phyloP scores from a whole-genome alignment of 2,797 vertebrate genomes.

The Oryzias dopingdopingensis region DNA sequence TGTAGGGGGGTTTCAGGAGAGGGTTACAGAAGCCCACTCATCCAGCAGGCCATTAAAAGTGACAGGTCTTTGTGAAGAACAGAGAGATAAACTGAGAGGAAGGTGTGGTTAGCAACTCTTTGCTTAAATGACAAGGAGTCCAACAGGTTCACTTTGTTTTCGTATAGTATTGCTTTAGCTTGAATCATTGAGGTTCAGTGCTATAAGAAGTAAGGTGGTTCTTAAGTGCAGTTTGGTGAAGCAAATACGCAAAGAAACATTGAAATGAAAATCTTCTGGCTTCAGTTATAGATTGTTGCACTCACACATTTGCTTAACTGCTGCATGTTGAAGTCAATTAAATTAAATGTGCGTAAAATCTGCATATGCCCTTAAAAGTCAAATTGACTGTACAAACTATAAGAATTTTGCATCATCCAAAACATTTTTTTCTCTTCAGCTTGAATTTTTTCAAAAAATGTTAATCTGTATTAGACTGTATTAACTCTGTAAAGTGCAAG shows the following conservation, averaged over 20 bases:
- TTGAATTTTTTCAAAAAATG: too few relatives aligned
- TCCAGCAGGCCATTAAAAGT: slow-evolving; percentile 81
- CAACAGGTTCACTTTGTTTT: slow-evolving; percentile 72
- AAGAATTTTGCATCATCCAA: too few relatives aligned
- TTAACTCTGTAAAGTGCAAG: too few relatives aligned
- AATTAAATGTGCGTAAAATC: too few relatives aligned
- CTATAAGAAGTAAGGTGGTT: slow-evolving; percentile 51
- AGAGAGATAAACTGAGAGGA: slow-evolving; percentile 60
- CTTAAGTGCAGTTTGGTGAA: slow-evolving; percentile 30
- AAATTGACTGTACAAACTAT: too few relatives aligned
- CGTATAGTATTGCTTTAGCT: slow-evolving; percentile 53
- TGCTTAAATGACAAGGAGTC: slow-evolving; percentile 48
- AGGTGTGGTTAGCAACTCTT: slow-evolving; percentile 58
- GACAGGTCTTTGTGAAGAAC: slow-evolving; percentile 80
- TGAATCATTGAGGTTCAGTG: slow-evolving; percentile 52
- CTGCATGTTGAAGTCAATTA: too few relatives aligned
- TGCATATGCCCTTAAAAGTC: too few relatives aligned
- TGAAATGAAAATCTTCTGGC: slow-evolving; percentile 35
- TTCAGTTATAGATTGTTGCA: slow-evolving; percentile 39
- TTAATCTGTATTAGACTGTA: too few relatives aligned
- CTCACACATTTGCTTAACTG: too few relatives aligned
- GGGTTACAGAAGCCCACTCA: slow-evolving; percentile 77
- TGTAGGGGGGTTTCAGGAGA: slow-evolving; percentile 69
- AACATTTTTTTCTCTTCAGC: too few relatives aligned
- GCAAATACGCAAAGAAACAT: slow-evolving; percentile 36